Conservation (phyloP, 1,140 invertebrate species). For the Diachasma alloeum region DNA sequence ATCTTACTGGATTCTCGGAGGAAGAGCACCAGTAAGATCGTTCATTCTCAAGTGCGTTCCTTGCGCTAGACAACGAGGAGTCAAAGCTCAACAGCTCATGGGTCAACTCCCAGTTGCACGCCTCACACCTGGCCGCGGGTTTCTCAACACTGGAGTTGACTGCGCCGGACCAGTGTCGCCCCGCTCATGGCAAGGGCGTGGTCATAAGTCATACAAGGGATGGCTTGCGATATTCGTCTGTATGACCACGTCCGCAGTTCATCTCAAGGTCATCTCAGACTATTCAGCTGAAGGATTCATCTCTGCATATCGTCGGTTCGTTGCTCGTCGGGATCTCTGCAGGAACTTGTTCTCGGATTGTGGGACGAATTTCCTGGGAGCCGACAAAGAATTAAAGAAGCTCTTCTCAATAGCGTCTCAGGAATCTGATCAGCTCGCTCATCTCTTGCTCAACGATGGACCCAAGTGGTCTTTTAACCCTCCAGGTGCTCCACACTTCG, state of each 20-base stretch:
- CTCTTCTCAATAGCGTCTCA: too few species aligned
- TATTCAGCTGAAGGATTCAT: neutral
- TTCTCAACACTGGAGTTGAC: slow-evolving; percentile 33
- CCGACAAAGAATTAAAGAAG: too few species aligned
- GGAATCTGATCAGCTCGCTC: too few species aligned
- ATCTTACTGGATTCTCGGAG: neutral
- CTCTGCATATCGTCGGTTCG: neutral
- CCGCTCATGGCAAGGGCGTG: slow-evolving; percentile 34
- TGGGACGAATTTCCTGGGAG: too few species aligned
- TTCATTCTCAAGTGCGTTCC: slow-evolving; percentile 14
- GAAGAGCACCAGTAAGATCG: neutral
- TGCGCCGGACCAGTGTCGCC: slow-evolving; percentile 40
- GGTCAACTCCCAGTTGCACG: slow-evolving; percentile 37
- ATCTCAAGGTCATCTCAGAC: neutral
- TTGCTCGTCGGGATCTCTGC: too few species aligned
- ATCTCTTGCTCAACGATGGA: too few species aligned
- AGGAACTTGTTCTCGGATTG: too few species aligned
- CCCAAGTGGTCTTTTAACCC: too few species aligned
- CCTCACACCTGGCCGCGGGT: slow-evolving; percentile 25
- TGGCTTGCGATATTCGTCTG: slow-evolving; percentile 31
- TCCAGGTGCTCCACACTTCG: too few species aligned
- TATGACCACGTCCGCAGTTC: neutral
- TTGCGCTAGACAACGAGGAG: slow-evolving; percentile 19
- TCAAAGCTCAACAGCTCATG: slow-evolving; percentile 43
- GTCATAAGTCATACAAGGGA: slow-evolving; percentile 33